Base-by-base conservation (phyloP, 2,888 invertebrate genomes). In the Acheta domesticus region DNA sequence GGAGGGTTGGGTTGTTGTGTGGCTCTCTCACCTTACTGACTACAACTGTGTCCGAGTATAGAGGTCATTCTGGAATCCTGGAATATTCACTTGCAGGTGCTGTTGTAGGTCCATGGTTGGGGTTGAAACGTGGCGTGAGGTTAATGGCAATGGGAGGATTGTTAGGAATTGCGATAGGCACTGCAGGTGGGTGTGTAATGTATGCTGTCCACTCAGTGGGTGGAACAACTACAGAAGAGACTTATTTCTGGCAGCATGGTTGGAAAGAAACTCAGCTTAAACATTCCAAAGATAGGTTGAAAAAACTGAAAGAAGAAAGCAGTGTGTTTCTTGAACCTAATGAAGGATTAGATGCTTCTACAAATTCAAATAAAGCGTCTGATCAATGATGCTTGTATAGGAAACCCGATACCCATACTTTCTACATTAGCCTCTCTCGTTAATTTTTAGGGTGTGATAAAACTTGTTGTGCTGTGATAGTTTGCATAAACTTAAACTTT, bases 41-140 rank as follows among this genome's bases (percentile, higher is more conserved):
- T 62, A 92, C 93, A 19, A 85, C 88, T 12, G 85, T 94, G 73
- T 89, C 93, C 14, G 90, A 91, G 0, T 95, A 94, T 84, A 87
- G 92, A 81, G 92, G 91, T 1, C 90, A 92, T 82, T 90, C 91
- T 49, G 90, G 93, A 0, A 84, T 94, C 11, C 82, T 91, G 48
- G 93, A 95, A 84, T 93, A 92, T 85, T 83, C 91, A 0, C 84
- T 87, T 1, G 94, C 92, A 1, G 95, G 94, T 12, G 86, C 88
- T 0, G 12, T 91, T 0, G 91, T 93, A 0, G 93, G 95, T 1
- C 88, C 89, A 0, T n/a, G 92, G 11, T 94, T 92, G 85, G 94
- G 93, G 87, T 85, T 91, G 1, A 90, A 90, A 83, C 85, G 92
- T 84, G 95, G 95, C 0, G 85, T 92, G 2, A 89, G 91, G 78